phyloP scores from a whole-genome alignment of 2,113 vertebrate genomes.

The Nettapus auritus region DNA sequence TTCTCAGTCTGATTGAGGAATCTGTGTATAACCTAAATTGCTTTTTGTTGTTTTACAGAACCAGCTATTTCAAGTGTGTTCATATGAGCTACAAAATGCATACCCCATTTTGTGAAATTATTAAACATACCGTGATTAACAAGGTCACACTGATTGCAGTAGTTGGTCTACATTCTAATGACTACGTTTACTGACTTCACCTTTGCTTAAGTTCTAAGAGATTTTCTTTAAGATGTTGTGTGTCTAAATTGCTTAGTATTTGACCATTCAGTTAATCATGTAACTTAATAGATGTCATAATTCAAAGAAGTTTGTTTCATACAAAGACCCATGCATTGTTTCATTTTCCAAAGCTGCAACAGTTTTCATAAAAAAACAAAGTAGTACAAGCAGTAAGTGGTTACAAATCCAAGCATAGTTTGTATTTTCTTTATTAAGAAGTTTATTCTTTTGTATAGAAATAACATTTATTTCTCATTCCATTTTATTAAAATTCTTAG shows the following conservation, averaged over 20 bases:
- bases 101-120: neutral
- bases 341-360: neutral
- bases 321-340: neutral
- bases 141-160: neutral
- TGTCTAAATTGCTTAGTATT: neutral
- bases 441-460: constrained; percentile 59
- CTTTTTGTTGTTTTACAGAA: neutral
- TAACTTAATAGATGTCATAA: neutral
- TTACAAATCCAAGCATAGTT: constrained; percentile 50
- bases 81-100: neutral
- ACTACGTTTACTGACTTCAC: neutral
- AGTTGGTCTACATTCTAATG: neutral
- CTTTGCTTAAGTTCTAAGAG: neutral
- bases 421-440: constrained; percentile 46
- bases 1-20: neutral
- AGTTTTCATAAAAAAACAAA: neutral
- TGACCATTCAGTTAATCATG: neutral
- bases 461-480: constrained; percentile 27
- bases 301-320: neutral
- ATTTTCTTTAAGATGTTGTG: neutral
- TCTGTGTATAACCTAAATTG: neutral
- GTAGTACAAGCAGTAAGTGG: constrained; percentile 37
- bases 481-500: constrained; percentile 48
- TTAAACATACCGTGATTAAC: neutral
- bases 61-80: neutral